phyloP scores from a whole-genome alignment of 2,113 vertebrate genomes.

The Marmota monax region DNA sequence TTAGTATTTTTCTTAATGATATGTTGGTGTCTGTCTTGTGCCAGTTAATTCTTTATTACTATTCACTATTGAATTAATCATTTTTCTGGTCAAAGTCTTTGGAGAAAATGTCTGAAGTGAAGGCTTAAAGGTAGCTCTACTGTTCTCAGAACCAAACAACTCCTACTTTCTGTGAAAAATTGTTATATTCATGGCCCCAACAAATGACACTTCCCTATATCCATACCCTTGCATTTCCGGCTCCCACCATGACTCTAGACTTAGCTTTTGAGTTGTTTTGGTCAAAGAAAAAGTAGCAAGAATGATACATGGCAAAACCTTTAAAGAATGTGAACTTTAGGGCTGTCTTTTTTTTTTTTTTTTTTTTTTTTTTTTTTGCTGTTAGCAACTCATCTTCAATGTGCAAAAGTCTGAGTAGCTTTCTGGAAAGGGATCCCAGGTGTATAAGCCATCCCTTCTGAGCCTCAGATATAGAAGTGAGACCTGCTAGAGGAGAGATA shows the following conservation, averaged over 20 bases:
- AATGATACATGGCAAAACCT: background rate
- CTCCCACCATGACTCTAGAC: background rate
- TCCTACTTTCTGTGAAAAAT: background rate
- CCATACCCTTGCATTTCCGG: background rate
- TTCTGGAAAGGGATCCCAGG: background rate
- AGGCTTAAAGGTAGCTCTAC: background rate
- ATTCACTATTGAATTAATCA: background rate
- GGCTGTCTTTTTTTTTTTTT: background rate
- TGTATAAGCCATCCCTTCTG: background rate
- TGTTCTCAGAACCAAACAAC: background rate
- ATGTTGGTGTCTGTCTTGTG: background rate
- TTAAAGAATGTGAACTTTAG: background rate
- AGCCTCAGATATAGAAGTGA: background rate
- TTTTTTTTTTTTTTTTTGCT: background rate
- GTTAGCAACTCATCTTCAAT: background rate
- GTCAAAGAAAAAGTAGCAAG: background rate
- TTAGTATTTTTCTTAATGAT: background rate
- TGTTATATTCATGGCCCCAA: background rate
- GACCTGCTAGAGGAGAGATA: background rate
- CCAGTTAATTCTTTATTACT: slow-evolving; percentile 15
- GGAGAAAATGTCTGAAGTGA: slow-evolving; percentile 1
- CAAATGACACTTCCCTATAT: background rate
- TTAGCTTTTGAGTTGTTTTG: background rate
- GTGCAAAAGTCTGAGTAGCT: background rate
- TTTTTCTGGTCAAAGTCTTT: slow-evolving; percentile 35